A percentile compares a stretch with the other conserved stretches of the same genome.
These are phyloP conservation scores for Enteromius viviparus DNA, from an alignment of 2,797 vertebrate species.

Conservation along the genomic window DNA sequence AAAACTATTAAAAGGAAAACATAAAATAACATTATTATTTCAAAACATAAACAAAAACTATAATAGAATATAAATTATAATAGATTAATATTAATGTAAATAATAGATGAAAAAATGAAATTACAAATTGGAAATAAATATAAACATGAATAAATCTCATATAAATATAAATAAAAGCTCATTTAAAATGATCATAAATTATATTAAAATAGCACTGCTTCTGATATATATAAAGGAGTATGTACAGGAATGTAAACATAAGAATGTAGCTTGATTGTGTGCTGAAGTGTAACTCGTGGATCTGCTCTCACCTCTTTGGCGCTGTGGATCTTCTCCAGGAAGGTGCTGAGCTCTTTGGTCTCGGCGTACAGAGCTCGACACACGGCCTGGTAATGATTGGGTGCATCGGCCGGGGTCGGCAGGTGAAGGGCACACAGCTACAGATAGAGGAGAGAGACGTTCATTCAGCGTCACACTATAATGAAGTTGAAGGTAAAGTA, in stretches of 20 bases:
- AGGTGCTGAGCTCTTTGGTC: constrained; percentile 91
- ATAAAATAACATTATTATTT: neutral
- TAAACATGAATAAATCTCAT: neutral
- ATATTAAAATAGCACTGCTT: neutral
- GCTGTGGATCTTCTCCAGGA: constrained; percentile 93
- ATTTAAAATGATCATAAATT: neutral
- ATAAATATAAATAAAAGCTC: neutral
- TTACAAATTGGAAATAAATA: neutral
- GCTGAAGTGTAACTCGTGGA: neutral
- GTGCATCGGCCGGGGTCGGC: constrained; percentile 83
- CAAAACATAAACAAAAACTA: neutral
- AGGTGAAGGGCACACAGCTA: constrained; percentile 92
- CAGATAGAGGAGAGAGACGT: constrained; percentile 28
- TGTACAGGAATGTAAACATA: neutral
- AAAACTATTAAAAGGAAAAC: neutral
- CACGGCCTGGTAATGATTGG: constrained; percentile 95
- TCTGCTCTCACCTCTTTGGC: constrained; percentile 90
- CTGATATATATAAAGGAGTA: neutral
- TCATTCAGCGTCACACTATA: neutral
- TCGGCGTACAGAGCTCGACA: constrained; percentile 94
- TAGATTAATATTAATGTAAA: neutral
- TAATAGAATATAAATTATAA: neutral
- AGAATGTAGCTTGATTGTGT: neutral
- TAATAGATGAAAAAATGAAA: neutral
- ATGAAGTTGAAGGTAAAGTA: neutral